A percentile compares a stretch with the other conserved stretches of the same genome.
phyloP scores from a whole-genome alignment of 2,888 invertebrate species.

The Agelastica alni region DNA sequence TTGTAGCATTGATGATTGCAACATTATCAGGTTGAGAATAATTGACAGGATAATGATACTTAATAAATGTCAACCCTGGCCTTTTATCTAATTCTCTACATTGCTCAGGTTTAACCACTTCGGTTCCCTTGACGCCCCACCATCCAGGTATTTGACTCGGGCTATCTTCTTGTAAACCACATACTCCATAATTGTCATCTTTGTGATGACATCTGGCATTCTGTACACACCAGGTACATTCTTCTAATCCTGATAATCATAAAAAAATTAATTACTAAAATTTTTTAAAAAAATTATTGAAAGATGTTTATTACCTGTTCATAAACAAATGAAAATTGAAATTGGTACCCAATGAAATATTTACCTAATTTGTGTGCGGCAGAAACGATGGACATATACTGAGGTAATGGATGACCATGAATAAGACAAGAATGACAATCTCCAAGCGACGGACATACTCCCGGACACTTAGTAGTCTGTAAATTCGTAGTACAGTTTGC shows the following conservation, averaged over 20 bases:
- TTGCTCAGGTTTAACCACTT: constrained; percentile 65
- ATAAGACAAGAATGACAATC: constrained; percentile 91
- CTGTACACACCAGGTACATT: constrained; percentile 93
- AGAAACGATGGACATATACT: constrained; percentile 56
- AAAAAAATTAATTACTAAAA: background rate
- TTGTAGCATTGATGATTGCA: constrained; percentile 82
- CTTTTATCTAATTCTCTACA: constrained; percentile 79
- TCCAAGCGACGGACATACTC: constrained; percentile 84
- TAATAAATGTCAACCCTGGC: constrained; percentile 86
- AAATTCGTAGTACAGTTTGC: constrained; percentile 90
- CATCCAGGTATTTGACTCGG: constrained; percentile 83
- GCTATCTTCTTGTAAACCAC: constrained; percentile 77
- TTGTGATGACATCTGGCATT: constrained; percentile 88
- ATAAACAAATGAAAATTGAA: no score
- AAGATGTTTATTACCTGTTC: no score
- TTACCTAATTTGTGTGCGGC: constrained; percentile 75
- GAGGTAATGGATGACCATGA: constrained; percentile 68
- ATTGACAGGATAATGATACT: constrained; percentile 87
- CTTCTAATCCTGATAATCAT: constrained; percentile 61
- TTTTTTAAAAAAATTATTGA: no score
- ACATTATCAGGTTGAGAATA: constrained; percentile 84
- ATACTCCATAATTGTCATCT: constrained; percentile 81
- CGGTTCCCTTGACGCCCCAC: constrained; percentile 85
- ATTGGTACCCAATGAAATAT: no score
- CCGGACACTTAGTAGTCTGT: constrained; percentile 82